These are phyloP conservation scores for Synodontis membranacea DNA, from an alignment of 2,113 vertebrate species.

Conservation along the genomic window DNA sequence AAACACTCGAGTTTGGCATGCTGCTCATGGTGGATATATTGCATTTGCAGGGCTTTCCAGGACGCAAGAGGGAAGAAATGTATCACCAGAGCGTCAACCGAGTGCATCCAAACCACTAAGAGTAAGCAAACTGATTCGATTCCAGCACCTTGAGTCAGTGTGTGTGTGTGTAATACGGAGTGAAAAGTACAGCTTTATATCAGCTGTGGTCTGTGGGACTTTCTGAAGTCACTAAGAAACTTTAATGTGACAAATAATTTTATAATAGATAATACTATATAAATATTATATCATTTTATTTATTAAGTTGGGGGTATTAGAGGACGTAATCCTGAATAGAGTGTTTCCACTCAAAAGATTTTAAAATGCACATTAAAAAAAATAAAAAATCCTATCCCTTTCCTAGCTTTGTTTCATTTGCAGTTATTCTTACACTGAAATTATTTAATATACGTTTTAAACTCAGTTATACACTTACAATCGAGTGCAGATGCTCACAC, in stretches of 20 bases:
- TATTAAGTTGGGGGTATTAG: background rate
- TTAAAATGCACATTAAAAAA: background rate
- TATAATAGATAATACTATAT: too few relatives aligned
- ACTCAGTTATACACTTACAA: background rate
- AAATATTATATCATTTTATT: background rate
- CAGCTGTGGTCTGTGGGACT: background rate
- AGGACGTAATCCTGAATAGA: background rate
- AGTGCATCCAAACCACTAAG: conserved; percentile 24
- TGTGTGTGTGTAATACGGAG: background rate
- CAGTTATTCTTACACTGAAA: too few relatives aligned
- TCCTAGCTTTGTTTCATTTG: background rate
- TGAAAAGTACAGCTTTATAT: background rate
- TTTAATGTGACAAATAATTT: background rate
- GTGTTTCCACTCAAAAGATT: background rate
- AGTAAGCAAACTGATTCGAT: conserved; percentile 17
- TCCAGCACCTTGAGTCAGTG: background rate
- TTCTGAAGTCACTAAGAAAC: background rate
- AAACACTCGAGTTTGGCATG: background rate
- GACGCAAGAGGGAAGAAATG: background rate
- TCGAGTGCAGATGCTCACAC: background rate
- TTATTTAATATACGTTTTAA: background rate
- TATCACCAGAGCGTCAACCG: background rate
- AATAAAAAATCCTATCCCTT: background rate
- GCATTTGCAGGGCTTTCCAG: conserved; percentile 22
- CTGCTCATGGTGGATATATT: background rate